Conservation (phyloP, 2,888 invertebrate species). For the Xestia xanthographa region DNA sequence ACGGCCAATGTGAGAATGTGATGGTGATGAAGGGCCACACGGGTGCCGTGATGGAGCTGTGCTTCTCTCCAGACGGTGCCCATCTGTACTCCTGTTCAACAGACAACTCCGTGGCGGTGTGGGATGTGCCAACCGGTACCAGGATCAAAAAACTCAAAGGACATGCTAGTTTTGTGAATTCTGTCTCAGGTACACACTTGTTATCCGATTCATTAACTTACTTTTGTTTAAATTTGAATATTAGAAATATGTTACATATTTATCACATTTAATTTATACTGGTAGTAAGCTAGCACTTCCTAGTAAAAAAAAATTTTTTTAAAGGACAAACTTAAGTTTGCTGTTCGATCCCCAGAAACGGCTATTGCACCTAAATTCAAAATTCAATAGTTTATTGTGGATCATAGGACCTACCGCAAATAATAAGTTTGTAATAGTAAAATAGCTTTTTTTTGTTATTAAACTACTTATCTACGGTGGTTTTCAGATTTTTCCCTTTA, state of each 20-base stretch:
- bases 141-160: slow-evolving; percentile 97
- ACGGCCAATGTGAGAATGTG: slow-evolving; percentile 99
- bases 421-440: no score
- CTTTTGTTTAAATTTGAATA: neutral
- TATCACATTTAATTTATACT: neutral
- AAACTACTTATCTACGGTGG: no score
- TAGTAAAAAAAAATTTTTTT: no score
- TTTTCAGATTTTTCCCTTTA: no score
- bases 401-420: no score
- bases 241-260: neutral
- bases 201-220: neutral
- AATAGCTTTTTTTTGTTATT: no score
- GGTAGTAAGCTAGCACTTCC: neutral
- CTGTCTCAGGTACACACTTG: slow-evolving; percentile 89
- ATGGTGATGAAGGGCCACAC: slow-evolving; percentile 98
- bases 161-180: slow-evolving; percentile 94
- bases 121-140: slow-evolving; percentile 97
- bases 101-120: slow-evolving; percentile 98
- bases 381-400: no score
- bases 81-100: slow-evolving; percentile 97
- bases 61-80: slow-evolving; percentile 96
- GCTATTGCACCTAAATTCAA: no score
- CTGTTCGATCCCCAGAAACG: no score
- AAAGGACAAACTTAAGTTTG: no score
- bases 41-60: slow-evolving; percentile 98